Evolutionary conservation across 1,140 invertebrate species (phyloP).

Genomic region (Teleogryllus occipitalis): DNA sequence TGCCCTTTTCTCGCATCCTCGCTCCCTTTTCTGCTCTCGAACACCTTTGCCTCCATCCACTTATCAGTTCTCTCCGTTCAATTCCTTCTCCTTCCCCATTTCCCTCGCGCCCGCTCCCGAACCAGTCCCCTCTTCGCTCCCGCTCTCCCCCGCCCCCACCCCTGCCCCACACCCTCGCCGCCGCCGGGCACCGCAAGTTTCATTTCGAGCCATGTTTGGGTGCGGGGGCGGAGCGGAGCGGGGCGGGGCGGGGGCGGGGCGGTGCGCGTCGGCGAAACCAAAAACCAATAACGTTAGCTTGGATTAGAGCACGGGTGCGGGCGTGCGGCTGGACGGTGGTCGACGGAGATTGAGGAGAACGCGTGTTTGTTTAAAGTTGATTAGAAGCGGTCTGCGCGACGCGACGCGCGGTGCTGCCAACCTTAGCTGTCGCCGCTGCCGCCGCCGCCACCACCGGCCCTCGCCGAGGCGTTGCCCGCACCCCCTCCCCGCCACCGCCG

Average conservation of each 20-base stretch:
- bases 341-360: background rate
- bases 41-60: background rate
- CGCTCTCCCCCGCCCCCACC: background rate
- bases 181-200: constrained; percentile 7
- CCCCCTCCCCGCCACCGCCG: too few species aligned
- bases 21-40: too few species aligned
- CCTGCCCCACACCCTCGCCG: background rate
- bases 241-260: background rate
- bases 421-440: too few species aligned
- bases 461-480: background rate
- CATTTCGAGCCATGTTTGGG: constrained; percentile 15
- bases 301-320: constrained; percentile 11
- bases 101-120: background rate
- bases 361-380: constrained; percentile 15
- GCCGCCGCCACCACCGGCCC: too few species aligned
- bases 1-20: too few species aligned
- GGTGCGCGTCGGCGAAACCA: constrained; percentile 16
- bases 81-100: background rate
- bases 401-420: too few species aligned
- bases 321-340: background rate
- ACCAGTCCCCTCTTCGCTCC: background rate
- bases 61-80: background rate
- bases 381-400: background rate
- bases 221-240: background rate
- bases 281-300: constrained; percentile 22